A percentile compares a stretch with the other conserved stretches of the same genome.
These are phyloP conservation scores for Rhincodon typus DNA, from an alignment of 2,797 vertebrate species.

Conservation along the genomic window DNA sequence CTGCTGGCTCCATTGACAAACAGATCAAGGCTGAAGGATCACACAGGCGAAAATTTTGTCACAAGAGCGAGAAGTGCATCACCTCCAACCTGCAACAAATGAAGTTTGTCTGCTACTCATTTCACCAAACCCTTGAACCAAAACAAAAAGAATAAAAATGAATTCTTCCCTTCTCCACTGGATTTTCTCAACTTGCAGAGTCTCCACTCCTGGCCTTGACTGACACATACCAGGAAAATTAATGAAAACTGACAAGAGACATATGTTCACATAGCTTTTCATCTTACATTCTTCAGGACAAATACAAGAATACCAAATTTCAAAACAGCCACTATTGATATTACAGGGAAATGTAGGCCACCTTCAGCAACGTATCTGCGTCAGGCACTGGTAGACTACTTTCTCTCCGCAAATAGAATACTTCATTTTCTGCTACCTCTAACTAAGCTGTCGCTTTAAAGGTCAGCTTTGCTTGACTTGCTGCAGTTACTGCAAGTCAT, in stretches of 20 bases:
- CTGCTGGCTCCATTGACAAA: background rate
- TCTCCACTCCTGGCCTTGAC: background rate
- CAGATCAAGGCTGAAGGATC: background rate
- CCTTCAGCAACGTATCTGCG: background rate
- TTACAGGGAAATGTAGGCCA: background rate
- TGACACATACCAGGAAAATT: background rate
- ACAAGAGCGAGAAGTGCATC: background rate
- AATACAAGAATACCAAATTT: too few species aligned
- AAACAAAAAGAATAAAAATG: background rate
- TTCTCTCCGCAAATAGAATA: background rate
- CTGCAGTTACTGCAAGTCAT: background rate
- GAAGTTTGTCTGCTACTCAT: background rate
- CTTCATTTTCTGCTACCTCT: background rate
- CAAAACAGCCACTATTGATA: too few species aligned
- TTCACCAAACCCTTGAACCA: background rate
- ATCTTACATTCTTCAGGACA: too few species aligned
- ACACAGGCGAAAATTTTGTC: background rate
- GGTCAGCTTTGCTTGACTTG: background rate
- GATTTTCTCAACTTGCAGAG: background rate
- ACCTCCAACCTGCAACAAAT: background rate
- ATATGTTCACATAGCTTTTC: too few species aligned
- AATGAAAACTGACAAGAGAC: background rate
- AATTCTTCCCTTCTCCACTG: too few species aligned
- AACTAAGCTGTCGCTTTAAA: background rate
- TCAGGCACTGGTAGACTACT: background rate